Base-by-base conservation (phyloP, 1,140 invertebrate species). In the Drosophila sproati region DNA sequence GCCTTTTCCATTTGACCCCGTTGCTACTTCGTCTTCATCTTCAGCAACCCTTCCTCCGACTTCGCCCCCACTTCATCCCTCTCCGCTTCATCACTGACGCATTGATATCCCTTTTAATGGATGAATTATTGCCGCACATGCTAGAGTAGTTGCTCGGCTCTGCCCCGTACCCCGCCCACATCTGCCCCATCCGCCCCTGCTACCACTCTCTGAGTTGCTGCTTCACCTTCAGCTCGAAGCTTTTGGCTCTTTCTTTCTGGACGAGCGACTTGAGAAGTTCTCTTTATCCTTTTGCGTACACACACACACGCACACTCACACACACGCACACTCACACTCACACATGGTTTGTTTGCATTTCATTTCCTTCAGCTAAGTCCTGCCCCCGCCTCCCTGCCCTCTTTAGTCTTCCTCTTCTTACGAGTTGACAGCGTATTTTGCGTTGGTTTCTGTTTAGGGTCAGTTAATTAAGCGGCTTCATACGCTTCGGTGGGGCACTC, bases 91-190 rank as follows among this genome's bases (percentile, higher is more conserved):
- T 47, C 72, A 69, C 76, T 82, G 73, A 81, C 82, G 82, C 85
- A 90, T 90, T 90, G 82, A 91, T 90, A 91, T 91, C 90, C 90
- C 90, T 91, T 91, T 91, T 91, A 91, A 91, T 91, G 90, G 90
- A 91, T 91, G 90, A 91, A 83, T 91, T 91, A 91, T 91, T 91
- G 90, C 90, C 90, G 77, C 87, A 91, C 90, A 91, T 91, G 87
- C 89, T 82, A 91, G 91, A 91, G 89, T 91, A 91, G 89, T 91
- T 91, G 88, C 81, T 85, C 20, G 20, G 20, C 81, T 67, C 66
- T 76, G 73, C 59, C 37, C 3, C 37, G 8, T 35, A 31, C 4
- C 32, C n/a, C 47, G 31, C 43, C 32, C 55, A 41, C 41, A 29
- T 29, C 64, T 8, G 54, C 12, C 32, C 41, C 57, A 29, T 2